phyloP scores from a whole-genome alignment of 2,888 invertebrate genomes.

The Mesochorus sp. region DNA sequence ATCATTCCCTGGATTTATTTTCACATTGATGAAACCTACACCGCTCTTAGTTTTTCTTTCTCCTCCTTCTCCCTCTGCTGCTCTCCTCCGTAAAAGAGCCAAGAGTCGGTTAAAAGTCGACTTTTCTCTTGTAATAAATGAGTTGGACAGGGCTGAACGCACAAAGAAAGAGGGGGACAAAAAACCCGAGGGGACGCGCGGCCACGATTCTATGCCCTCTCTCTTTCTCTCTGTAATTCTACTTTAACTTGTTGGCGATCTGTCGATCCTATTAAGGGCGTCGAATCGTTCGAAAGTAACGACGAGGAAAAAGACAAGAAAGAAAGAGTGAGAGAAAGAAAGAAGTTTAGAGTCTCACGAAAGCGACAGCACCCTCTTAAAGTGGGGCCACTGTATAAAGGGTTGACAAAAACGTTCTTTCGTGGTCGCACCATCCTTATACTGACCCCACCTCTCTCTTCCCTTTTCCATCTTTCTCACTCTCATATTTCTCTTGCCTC shows the following conservation, averaged over 20 bases:
- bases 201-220: background rate
- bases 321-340: conserved; percentile 26
- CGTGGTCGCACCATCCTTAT: conserved; percentile 15
- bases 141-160: conserved; percentile 26
- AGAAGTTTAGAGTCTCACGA: conserved; percentile 16
- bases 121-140: conserved; percentile 46
- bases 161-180: conserved; percentile 9
- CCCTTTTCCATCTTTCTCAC: conserved; percentile 28
- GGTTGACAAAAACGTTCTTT: conserved; percentile 65
- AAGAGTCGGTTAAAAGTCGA: conserved; percentile 53
- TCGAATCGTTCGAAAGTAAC: conserved; percentile 62
- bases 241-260: conserved; percentile 64
- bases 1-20: conserved; percentile 44
- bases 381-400: conserved; percentile 55
- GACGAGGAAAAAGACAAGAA: conserved; percentile 52
- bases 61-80: background rate
- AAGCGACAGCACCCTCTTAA: conserved; percentile 43
- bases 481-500: conserved; percentile 41
- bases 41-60: conserved; percentile 13
- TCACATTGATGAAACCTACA: conserved; percentile 17
- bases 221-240: conserved; percentile 55
- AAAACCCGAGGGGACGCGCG: background rate
- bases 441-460: conserved; percentile 46
- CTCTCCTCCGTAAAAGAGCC: conserved; percentile 20
- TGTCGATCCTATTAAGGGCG: conserved; percentile 65